phyloP scores from a whole-genome alignment of 92 coral and sea anemone species.

The Anthopleura xanthogrammica region DNA sequence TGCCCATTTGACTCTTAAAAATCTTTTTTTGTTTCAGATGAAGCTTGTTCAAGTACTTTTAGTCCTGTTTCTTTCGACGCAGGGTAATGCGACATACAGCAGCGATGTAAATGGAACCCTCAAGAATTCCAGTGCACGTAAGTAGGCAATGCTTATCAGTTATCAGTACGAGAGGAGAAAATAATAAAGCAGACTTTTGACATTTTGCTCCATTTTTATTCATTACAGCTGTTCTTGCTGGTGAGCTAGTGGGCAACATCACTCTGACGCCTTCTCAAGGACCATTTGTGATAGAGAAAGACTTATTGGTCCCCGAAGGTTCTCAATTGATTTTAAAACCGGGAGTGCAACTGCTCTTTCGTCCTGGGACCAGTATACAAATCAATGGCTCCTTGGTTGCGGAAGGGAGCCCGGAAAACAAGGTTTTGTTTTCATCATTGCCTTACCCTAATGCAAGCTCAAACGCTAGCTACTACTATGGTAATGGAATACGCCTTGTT shows the following conservation, averaged over 20 bases:
- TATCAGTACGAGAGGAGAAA: too few relatives aligned
- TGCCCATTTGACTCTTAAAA: too few relatives aligned
- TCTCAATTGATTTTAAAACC: slow-evolving; percentile 18
- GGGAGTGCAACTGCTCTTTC: slow-evolving; percentile 1
- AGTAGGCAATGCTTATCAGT: too few relatives aligned
- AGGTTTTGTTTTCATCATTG: background rate
- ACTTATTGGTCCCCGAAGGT: slow-evolving; percentile 8
- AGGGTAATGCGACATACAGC: too few relatives aligned
- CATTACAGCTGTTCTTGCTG: background rate
- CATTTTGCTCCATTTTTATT: too few relatives aligned
- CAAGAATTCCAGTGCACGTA: too few relatives aligned
- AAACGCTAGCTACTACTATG: background rate
- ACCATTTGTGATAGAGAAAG: slow-evolving; percentile 10
- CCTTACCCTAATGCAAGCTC: slow-evolving; percentile 1
- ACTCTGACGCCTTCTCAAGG: slow-evolving; percentile 1
- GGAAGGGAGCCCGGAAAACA: background rate
- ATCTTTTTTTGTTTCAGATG: too few relatives aligned
- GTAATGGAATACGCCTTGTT: slow-evolving; percentile 6
- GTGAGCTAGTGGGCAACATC: background rate
- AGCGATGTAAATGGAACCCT: too few relatives aligned
- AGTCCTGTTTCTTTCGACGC: too few relatives aligned
- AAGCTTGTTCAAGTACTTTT: too few relatives aligned
- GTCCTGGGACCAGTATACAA: slow-evolving; percentile 7
- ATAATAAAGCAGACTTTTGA: too few relatives aligned
- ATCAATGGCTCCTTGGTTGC: slow-evolving; percentile 18